These are phyloP conservation scores for Torymus texanus DNA, from an alignment of 2,888 invertebrate genomes.

Conservation along the genomic window DNA sequence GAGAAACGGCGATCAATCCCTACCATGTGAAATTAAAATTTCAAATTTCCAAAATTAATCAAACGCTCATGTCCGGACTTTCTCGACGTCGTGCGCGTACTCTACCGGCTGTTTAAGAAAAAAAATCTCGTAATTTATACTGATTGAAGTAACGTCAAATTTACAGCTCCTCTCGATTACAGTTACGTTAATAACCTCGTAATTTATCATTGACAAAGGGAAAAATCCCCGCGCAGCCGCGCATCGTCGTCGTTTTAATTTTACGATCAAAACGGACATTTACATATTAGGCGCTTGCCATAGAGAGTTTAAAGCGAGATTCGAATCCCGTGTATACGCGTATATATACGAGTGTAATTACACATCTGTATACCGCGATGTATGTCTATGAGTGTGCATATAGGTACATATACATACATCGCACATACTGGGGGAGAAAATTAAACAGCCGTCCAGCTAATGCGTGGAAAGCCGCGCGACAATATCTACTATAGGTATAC, in stretches of 20 bases:
- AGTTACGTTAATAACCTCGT: slow-evolving; percentile 54
- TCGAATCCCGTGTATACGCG: slow-evolving; percentile 16
- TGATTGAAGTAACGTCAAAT: slow-evolving; percentile 41
- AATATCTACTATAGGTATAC: too few species aligned
- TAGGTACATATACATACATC: too few species aligned
- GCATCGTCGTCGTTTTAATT: slow-evolving; percentile 48
- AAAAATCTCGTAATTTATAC: slow-evolving; percentile 38
- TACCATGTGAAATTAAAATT: not conserved
- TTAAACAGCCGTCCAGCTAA: too few species aligned
- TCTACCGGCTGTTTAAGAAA: not conserved
- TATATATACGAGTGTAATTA: not conserved
- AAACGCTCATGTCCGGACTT: slow-evolving; percentile 4
- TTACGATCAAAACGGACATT: slow-evolving; percentile 55
- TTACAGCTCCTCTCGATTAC: slow-evolving; percentile 42
- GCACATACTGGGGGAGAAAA: too few species aligned
- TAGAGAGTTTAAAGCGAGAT: slow-evolving; percentile 35
- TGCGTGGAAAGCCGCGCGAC: too few species aligned
- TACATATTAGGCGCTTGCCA: slow-evolving; percentile 46
- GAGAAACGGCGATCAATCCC: not conserved
- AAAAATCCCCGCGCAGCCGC: slow-evolving; percentile 24
- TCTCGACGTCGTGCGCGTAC: not conserved
- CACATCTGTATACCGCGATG: too few species aligned
- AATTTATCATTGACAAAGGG: slow-evolving; percentile 49
- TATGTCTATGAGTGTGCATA: too few species aligned
- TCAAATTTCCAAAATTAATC: not conserved